A percentile compares a stretch with the other conserved stretches of the same genome.
phyloP scores from a whole-genome alignment of 2,888 invertebrate species.

The Melinaea menophilus region DNA sequence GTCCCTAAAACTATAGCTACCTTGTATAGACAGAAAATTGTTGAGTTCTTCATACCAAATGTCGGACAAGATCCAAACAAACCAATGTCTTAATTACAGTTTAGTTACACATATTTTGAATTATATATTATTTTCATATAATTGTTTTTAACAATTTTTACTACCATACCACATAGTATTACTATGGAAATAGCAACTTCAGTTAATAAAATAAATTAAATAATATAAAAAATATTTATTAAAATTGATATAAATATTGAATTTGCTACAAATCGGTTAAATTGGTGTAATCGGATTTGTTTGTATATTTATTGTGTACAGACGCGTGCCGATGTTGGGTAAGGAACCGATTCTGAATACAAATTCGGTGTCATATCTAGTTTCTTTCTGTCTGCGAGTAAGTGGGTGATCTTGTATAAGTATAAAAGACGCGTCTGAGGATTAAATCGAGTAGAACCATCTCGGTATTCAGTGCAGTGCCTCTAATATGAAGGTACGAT shows the following conservation, averaged over 20 bases:
- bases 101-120: neutral
- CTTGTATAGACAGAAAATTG: constrained; percentile 39
- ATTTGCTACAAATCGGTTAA: neutral
- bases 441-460: constrained; percentile 53
- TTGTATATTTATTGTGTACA: constrained; percentile 24
- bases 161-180: too few relatives aligned
- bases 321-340: constrained; percentile 28
- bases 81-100: neutral
- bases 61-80: constrained; percentile 32
- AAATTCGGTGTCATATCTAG: constrained; percentile 51
- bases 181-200: too few relatives aligned
- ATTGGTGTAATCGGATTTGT: constrained; percentile 1
- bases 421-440: constrained; percentile 61
- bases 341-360: constrained; percentile 38
- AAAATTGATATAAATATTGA: neutral
- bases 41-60: constrained; percentile 43
- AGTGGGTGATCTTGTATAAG: constrained; percentile 55
- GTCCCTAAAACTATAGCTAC: constrained; percentile 40
- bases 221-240: neutral
- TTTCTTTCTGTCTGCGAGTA: constrained; percentile 57
- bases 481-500: constrained; percentile 65
- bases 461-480: constrained; percentile 44
- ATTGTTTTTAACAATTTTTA: neutral
- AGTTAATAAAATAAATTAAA: neutral
- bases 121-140: neutral